phyloP scores from a whole-genome alignment of 2,888 invertebrate genomes.

The Marasmarcha lunaedactyla region DNA sequence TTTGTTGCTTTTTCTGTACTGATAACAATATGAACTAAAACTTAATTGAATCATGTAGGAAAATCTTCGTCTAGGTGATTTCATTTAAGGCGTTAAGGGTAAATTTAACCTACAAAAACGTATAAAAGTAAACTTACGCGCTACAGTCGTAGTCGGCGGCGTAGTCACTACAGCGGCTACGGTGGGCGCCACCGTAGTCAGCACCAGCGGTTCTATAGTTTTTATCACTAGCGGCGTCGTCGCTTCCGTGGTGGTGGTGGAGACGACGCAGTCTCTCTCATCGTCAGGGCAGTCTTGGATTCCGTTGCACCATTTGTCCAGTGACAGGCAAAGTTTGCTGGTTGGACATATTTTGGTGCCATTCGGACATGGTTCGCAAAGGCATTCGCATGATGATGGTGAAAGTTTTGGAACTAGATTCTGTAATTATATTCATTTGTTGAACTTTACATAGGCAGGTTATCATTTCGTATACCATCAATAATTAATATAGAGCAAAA shows the following conservation, averaged over 20 bases:
- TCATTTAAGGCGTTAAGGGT: too few species aligned
- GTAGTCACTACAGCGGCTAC: slow-evolving; percentile 23
- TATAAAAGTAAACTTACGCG: too few species aligned
- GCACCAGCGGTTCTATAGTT: slow-evolving; percentile 7
- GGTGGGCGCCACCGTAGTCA: slow-evolving; percentile 23
- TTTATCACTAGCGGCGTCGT: slow-evolving; percentile 10
- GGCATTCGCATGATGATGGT: slow-evolving; percentile 76
- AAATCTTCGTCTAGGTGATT: too few species aligned
- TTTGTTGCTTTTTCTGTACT: too few species aligned
- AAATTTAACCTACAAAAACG: too few species aligned
- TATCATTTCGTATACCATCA: too few species aligned
- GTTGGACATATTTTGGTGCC: slow-evolving; percentile 78
- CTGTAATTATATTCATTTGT: slow-evolving; percentile 26
- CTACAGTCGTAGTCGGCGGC: slow-evolving; percentile 10
- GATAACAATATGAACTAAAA: too few species aligned
- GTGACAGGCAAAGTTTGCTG: slow-evolving; percentile 78
- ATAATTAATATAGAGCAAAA: too few species aligned
- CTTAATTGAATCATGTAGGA: too few species aligned
- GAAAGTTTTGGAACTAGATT: slow-evolving; percentile 71
- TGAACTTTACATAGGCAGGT: too few species aligned
- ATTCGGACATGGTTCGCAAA: slow-evolving; percentile 78
- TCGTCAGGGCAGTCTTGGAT: slow-evolving; percentile 86
- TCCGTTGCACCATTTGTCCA: slow-evolving; percentile 83
- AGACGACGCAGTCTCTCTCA: slow-evolving; percentile 73
- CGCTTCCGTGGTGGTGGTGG: slow-evolving; percentile 23